These are phyloP conservation scores for Poeciliopsis prolifica DNA, from an alignment of 2,113 vertebrate species.

Conservation along the genomic window DNA sequence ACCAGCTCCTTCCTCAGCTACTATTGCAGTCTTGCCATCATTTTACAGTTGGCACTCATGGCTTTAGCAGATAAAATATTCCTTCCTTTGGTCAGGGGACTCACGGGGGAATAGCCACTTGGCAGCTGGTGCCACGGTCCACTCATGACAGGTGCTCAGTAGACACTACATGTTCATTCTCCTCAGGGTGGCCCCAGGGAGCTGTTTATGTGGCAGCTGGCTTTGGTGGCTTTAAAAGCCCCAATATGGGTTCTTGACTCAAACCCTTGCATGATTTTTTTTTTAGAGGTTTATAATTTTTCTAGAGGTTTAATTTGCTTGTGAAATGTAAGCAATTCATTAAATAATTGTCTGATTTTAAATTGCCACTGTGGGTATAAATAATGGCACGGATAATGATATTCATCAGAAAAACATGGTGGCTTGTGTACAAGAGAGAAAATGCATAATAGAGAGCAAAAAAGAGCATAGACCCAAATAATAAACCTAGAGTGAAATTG, in stretches of 20 bases:
- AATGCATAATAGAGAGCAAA: background rate
- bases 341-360: background rate
- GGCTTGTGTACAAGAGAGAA: background rate
- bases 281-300: background rate
- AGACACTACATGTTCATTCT: background rate
- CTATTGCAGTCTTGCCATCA: too few relatives aligned
- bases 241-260: background rate
- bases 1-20: too few relatives aligned
- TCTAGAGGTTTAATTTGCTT: background rate
- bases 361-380: background rate
- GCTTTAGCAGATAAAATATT: background rate
- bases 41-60: background rate
- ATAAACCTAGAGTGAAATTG: background rate
- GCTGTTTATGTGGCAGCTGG: constrained; percentile 1
- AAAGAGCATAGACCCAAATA: background rate
- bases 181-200: constrained; percentile 3
- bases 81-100: background rate
- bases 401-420: background rate
- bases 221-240: background rate
- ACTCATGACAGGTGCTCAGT: background rate
- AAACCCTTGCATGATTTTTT: background rate
- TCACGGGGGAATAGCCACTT: background rate
- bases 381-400: background rate
- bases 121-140: background rate
- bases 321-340: background rate